These are phyloP conservation scores for Laticauda colubrina DNA, from an alignment of 2,113 vertebrate species.

Conservation along the genomic window DNA sequence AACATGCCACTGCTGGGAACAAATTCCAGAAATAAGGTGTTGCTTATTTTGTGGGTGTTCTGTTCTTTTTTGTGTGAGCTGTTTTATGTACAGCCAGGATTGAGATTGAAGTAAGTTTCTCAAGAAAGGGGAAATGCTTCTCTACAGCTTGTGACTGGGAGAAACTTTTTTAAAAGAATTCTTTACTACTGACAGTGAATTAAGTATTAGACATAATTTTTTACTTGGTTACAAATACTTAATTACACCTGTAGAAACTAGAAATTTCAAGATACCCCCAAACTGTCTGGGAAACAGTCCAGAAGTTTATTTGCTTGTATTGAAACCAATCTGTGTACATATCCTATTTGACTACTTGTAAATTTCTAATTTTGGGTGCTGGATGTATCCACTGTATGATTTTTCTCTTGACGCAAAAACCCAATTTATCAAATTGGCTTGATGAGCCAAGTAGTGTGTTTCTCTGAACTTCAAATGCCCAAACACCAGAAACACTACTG, in stretches of 20 bases:
- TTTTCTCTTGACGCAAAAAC: constrained; percentile 32
- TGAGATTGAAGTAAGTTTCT: constrained; percentile 45
- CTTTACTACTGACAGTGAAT: constrained; percentile 67
- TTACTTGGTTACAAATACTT: constrained; percentile 52
- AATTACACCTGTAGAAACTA: constrained; percentile 41
- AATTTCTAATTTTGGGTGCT: constrained; percentile 34
- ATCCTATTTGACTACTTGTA: constrained; percentile 52
- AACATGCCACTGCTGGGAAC: constrained; percentile 39
- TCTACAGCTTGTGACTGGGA: constrained; percentile 44
- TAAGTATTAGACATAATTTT: constrained; percentile 39
- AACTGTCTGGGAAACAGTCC: background rate
- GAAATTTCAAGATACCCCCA: constrained; percentile 44
- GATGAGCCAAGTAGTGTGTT: constrained; percentile 59
- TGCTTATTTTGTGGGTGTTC: constrained; percentile 50
- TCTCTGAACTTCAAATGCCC: constrained; percentile 26
- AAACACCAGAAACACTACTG: background rate
- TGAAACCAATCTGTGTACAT: constrained; percentile 38
- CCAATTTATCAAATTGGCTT: constrained; percentile 32
- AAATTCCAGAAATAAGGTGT: constrained; percentile 36
- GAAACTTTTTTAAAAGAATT: constrained; percentile 45
- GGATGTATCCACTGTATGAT: constrained; percentile 32
- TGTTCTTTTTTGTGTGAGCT: constrained; percentile 20
- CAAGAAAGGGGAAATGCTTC: constrained; percentile 46
- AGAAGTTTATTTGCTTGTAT: constrained; percentile 35
- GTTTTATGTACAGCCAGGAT: constrained; percentile 53